phyloP scores from a whole-genome alignment of 1,140 invertebrate genomes.

The Cheumatopsyche charites region DNA sequence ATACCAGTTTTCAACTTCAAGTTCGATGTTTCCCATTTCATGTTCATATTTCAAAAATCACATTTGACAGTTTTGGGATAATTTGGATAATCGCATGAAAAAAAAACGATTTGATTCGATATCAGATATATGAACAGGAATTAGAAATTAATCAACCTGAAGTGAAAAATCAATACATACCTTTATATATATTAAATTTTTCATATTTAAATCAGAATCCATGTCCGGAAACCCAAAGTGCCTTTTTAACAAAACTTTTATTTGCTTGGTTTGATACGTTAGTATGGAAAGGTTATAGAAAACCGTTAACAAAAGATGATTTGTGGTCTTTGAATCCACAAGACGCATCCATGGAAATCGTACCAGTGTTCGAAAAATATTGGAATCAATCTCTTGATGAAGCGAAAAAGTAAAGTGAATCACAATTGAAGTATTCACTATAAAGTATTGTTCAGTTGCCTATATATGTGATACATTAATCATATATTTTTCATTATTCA shows the following conservation, averaged over 20 bases:
- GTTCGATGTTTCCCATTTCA: too few relatives aligned
- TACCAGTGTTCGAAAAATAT: constrained; percentile 84
- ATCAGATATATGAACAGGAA: too few relatives aligned
- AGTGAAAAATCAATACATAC: background rate
- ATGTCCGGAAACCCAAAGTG: constrained; percentile 84
- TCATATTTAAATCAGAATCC: constrained; percentile 69
- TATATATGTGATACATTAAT: background rate
- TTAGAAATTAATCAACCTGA: background rate
- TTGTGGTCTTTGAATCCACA: constrained; percentile 89
- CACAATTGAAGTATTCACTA: background rate
- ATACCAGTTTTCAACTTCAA: too few relatives aligned
- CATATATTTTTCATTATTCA: constrained; percentile 14
- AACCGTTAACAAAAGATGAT: constrained; percentile 80
- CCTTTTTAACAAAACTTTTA: constrained; percentile 85
- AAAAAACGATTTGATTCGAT: too few relatives aligned
- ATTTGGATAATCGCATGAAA: too few relatives aligned
- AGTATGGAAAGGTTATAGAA: constrained; percentile 82
- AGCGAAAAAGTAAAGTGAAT: constrained; percentile 57
- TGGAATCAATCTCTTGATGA: constrained; percentile 71
- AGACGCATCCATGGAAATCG: constrained; percentile 80
- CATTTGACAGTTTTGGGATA: too few relatives aligned
- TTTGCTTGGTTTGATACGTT: constrained; percentile 93
- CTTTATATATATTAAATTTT: background rate
- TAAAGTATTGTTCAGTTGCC: too few relatives aligned
- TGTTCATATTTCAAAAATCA: too few relatives aligned